Evolutionary conservation across 2,113 vertebrate genomes (phyloP).

Genomic region (Abramis brama): DNA sequence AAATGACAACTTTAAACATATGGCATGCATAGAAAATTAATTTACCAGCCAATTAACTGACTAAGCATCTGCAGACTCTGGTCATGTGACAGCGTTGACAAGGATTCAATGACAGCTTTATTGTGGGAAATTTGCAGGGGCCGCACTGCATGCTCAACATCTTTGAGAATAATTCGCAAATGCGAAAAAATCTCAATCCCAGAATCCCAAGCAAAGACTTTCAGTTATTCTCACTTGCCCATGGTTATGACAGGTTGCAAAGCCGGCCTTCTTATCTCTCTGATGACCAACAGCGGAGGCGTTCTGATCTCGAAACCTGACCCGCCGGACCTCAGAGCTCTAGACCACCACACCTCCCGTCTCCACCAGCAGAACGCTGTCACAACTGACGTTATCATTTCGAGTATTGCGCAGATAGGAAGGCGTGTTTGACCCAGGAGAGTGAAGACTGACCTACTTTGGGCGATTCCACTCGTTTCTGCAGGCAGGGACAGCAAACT

Average conservation of each 20-base stretch:
- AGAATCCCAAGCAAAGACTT: background rate
- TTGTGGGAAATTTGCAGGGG: conserved; percentile 18
- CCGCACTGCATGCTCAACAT: background rate
- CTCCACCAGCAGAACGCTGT: conserved; percentile 46
- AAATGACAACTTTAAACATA: conserved; percentile 41
- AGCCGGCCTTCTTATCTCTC: conserved; percentile 36
- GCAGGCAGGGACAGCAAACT: conserved; percentile 39
- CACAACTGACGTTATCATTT: conserved; percentile 56
- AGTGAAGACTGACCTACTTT: conserved; percentile 56
- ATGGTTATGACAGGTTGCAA: conserved; percentile 26
- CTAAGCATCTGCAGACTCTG: conserved; percentile 41
- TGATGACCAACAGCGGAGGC: background rate
- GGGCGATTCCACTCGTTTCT: conserved; percentile 48
- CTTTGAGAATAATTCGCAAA: background rate
- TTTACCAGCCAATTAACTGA: conserved; percentile 40
- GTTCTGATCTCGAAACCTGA: conserved; percentile 34
- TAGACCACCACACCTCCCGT: conserved; percentile 44
- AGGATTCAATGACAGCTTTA: conserved; percentile 23
- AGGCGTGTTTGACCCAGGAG: conserved; percentile 68
- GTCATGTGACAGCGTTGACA: conserved; percentile 35
- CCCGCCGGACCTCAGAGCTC: conserved; percentile 26
- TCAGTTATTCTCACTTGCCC: background rate
- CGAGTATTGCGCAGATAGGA: conserved; percentile 52
- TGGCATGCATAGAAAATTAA: conserved; percentile 31
- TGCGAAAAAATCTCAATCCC: background rate